Conservation (phyloP, 2,888 invertebrate species). For the Nomada flava region DNA sequence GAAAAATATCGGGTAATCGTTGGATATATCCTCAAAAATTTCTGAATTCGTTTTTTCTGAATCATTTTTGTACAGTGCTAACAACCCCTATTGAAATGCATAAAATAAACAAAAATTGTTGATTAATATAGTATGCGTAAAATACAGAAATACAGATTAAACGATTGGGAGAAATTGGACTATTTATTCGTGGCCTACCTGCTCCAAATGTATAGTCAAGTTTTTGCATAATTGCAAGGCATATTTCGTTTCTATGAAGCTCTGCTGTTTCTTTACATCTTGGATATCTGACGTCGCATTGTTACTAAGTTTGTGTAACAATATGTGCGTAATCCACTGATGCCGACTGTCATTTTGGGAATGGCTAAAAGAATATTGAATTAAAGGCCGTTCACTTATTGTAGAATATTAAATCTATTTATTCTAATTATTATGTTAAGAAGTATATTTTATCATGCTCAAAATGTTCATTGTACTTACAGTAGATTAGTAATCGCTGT, state of each 20-base stretch:
- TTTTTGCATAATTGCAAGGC: constrained; percentile 49
- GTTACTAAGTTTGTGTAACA: constrained; percentile 64
- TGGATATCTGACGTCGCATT: constrained; percentile 47
- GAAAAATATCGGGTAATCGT: constrained; percentile 83
- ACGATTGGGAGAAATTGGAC: neutral
- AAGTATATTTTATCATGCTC: neutral
- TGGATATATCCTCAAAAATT: constrained; percentile 81
- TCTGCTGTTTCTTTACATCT: constrained; percentile 61
- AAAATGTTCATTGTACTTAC: constrained; percentile 51
- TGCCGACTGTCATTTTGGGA: constrained; percentile 58
- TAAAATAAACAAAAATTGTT: constrained; percentile 26
- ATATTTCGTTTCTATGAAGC: constrained; percentile 61
- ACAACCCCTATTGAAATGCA: constrained; percentile 67
- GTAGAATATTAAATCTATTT: neutral
- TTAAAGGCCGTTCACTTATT: neutral
- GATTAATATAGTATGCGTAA: neutral
- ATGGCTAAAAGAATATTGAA: constrained; percentile 40
- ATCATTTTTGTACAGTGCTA: constrained; percentile 28
- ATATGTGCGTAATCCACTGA: constrained; percentile 73
- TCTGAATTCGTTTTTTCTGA: constrained; percentile 51
- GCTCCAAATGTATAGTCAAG: constrained; percentile 25
- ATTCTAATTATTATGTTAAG: neutral
- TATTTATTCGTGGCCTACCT: constrained; percentile 57
- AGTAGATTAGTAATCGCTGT: constrained; percentile 34
- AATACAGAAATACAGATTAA: neutral